Conservation (phyloP, 2,797 vertebrate genomes). For the Tarsius wallacei region DNA sequence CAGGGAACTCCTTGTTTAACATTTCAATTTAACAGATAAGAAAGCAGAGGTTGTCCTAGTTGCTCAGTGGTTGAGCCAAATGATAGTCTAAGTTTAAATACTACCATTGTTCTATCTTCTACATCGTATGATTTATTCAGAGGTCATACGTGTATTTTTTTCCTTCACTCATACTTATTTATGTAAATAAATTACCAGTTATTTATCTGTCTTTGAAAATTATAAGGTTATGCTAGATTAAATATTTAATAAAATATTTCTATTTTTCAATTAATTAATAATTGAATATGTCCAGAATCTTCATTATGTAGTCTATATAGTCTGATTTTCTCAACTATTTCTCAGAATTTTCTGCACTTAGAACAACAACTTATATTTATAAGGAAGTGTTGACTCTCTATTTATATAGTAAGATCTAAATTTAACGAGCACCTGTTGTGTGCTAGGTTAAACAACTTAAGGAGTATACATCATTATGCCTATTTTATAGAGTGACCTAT, state of each 20-base stretch:
- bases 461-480: not conserved
- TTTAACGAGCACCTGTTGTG: not conserved
- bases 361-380: not conserved
- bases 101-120: not conserved
- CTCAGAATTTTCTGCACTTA: not conserved
- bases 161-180: not conserved
- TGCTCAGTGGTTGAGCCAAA: not conserved
- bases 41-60: not conserved
- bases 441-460: not conserved
- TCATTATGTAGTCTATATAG: not conserved
- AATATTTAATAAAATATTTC: slow-evolving; percentile 14
- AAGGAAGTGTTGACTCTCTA: slow-evolving; percentile 2
- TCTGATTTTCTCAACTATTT: slow-evolving; percentile 19
- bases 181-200: not conserved
- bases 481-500: not conserved
- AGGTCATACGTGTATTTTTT: not conserved
- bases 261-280: slow-evolving; percentile 18
- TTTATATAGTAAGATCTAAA: not conserved
- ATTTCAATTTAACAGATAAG: not conserved
- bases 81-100: not conserved
- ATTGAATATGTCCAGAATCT: not conserved
- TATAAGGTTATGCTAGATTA: not conserved
- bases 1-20: not conserved
- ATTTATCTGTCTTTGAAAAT: slow-evolving; percentile 2
- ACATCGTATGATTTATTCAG: not conserved